Percentiles rank a stretch among this genome's conserved stretches.
Conservation (phyloP, 2,888 invertebrate genomes). For the Xanthorhoe designata region DNA sequence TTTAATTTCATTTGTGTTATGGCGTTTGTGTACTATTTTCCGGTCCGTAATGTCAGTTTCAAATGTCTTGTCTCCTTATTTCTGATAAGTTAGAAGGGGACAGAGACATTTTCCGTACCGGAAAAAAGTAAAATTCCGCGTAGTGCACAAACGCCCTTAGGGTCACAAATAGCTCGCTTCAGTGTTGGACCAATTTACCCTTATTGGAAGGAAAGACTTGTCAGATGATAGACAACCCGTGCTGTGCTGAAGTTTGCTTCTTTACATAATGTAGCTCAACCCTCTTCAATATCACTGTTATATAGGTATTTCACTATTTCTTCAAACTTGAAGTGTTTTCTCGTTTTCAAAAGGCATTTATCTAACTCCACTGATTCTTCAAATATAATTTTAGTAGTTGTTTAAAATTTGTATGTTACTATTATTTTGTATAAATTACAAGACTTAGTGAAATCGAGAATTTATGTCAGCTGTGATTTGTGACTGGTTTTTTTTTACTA, state of each 20-base stretch:
- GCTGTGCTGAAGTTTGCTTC: conserved; percentile 10
- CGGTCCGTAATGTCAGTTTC: too few relatives aligned
- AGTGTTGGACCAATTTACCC: conserved; percentile 25
- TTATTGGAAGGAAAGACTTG: conserved; percentile 8
- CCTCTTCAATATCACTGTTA: conserved; percentile 50
- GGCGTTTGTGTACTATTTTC: too few relatives aligned
- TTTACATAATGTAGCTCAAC: conserved; percentile 9
- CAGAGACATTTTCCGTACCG: too few relatives aligned
- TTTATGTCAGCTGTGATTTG: conserved; percentile 85
- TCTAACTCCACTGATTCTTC: conserved; percentile 64
- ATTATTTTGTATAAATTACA: conserved; percentile 76
- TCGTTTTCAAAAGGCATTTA: conserved; percentile 73
- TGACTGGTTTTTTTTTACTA: conserved; percentile 83
- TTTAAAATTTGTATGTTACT: conserved; percentile 72
- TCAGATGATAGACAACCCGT: neutral
- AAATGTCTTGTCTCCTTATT: too few relatives aligned
- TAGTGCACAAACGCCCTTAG: too few relatives aligned
- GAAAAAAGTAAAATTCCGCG: too few relatives aligned
- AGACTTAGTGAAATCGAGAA: conserved; percentile 85
- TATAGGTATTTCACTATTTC: conserved; percentile 40
- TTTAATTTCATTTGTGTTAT: conserved; percentile 11
- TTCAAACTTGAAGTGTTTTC: conserved; percentile 37
- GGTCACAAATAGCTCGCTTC: conserved; percentile 7
- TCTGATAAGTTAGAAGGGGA: too few relatives aligned
- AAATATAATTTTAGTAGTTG: conserved; percentile 63